Conservation (phyloP, 2,113 vertebrate genomes). For the Sorex fumeus region DNA sequence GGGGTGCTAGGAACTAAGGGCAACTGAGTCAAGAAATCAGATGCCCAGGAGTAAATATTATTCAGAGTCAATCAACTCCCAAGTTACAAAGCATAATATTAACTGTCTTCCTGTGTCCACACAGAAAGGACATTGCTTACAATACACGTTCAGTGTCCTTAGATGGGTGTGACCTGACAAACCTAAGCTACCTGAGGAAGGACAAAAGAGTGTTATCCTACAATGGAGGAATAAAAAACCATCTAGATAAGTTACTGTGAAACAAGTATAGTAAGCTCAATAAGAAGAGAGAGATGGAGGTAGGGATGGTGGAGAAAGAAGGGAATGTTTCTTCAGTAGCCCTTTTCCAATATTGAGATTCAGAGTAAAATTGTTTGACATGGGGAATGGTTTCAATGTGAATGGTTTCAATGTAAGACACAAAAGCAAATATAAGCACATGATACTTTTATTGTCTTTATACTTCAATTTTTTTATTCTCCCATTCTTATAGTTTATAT, state of each 20-base stretch:
- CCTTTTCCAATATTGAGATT: not conserved
- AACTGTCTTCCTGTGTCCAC: too few relatives aligned
- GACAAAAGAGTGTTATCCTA: too few relatives aligned
- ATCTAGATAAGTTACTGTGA: not conserved
- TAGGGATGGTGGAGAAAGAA: not conserved
- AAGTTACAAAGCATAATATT: too few relatives aligned
- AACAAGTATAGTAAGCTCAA: not conserved
- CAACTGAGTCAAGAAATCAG: too few relatives aligned
- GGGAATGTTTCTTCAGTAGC: not conserved
- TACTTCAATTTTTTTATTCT: not conserved
- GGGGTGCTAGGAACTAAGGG: too few relatives aligned
- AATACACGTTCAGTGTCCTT: too few relatives aligned
- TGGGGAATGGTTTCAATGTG: not conserved
- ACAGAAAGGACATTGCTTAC: too few relatives aligned
- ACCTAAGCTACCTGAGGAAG: too few relatives aligned
- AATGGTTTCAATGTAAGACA: slow-evolving; percentile 26
- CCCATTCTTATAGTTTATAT: not conserved
- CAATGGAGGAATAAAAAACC: not conserved
- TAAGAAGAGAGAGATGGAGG: not conserved
- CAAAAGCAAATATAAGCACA: slow-evolving; percentile 3
- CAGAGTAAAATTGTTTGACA: not conserved
- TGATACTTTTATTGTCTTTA: not conserved
- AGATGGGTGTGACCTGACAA: too few relatives aligned
- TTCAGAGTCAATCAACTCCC: too few relatives aligned
- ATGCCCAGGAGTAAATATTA: too few relatives aligned